These are phyloP conservation scores for Sphaerophoria rueppellii DNA, from an alignment of 2,888 invertebrate genomes.

Conservation along the genomic window DNA sequence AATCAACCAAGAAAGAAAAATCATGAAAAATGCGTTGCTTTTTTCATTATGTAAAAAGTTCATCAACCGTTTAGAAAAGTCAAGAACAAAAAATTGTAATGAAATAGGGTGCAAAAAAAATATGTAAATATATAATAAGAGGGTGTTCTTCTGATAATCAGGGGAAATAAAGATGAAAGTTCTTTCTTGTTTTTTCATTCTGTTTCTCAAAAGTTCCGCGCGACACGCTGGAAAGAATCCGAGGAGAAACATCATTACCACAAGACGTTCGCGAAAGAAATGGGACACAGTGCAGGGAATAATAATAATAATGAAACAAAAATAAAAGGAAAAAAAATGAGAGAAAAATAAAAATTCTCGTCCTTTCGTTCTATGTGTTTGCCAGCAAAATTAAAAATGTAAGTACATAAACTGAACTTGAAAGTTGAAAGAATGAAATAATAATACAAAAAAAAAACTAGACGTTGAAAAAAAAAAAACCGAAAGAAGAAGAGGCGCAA, in stretches of 20 bases:
- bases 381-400: slow-evolving; percentile 72
- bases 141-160: slow-evolving; percentile 71
- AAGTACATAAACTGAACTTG: slow-evolving; percentile 73
- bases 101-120: slow-evolving; percentile 71
- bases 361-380: slow-evolving; percentile 66
- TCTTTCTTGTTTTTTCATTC: slow-evolving; percentile 45
- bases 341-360: slow-evolving; percentile 37
- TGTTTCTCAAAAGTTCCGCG: slow-evolving; percentile 58
- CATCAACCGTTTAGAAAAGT: slow-evolving; percentile 69
- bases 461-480: slow-evolving; percentile 46
- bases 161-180: slow-evolving; percentile 71
- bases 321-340: slow-evolving; percentile 26
- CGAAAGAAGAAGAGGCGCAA: slow-evolving; percentile 67
- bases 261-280: slow-evolving; percentile 71
- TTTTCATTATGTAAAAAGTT: slow-evolving; percentile 73
- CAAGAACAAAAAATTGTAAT: slow-evolving; percentile 51
- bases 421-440: slow-evolving; percentile 72
- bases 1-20: slow-evolving; percentile 50
- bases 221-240: slow-evolving; percentile 67
- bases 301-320: slow-evolving; percentile 50
- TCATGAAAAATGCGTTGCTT: slow-evolving; percentile 62
- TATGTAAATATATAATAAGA: slow-evolving; percentile 67
- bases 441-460: slow-evolving; percentile 38
- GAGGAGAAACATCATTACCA: slow-evolving; percentile 73
- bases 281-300: slow-evolving; percentile 68